Evolutionary conservation across 2,797 vertebrate genomes (phyloP), one percentile per base, ranked within the genome.

Genomic region (Harpagifer antarcticus): DNA sequence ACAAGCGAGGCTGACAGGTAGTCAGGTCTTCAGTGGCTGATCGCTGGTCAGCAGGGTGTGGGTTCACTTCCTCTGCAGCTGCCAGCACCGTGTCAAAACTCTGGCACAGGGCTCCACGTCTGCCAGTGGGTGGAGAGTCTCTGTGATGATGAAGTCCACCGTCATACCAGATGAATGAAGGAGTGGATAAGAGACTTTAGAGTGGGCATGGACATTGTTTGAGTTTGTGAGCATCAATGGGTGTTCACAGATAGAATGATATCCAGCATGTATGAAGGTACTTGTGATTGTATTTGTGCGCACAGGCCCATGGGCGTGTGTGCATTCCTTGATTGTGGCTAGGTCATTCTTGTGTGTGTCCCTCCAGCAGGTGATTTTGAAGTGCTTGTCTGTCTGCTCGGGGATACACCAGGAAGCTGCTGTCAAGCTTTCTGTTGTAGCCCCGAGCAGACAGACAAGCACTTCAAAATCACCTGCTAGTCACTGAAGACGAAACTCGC

Each of bases 341-440:
- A 33, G 54, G 70, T 54, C 72, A 19, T 72, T 40, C 37, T 78
- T 82, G 31, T 82, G 71, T 76, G 69, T 79, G 56, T 79, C 61
- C 80, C 67, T 86, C 71, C 76, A 85, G 87, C 80, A n/a, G n/a
- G n/a, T n/a, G n/a, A n/a, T n/a, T n/a, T n/a, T n/a, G n/a, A n/a
- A n/a, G n/a, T n/a, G n/a, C n/a, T n/a, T n/a, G n/a, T n/a, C n/a
- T n/a, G n/a, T n/a, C n/a, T n/a, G n/a, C n/a, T n/a, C n/a, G n/a
- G n/a, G n/a, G n/a, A n/a, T n/a, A n/a, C n/a, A 23, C 23, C 23
- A 23, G 23, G 23, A 23, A 23, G 23, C 23, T 23, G n/a, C n/a
- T n/a, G n/a, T n/a, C n/a, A n/a, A 73, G 74, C 74, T 91, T 93
- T 93, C 91, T 86, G 81, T 89, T 87, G 75, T 76, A 88, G 74